These are phyloP conservation scores for Lithosia quadra DNA, from an alignment of 2,888 invertebrate species.

Conservation along the genomic window DNA sequence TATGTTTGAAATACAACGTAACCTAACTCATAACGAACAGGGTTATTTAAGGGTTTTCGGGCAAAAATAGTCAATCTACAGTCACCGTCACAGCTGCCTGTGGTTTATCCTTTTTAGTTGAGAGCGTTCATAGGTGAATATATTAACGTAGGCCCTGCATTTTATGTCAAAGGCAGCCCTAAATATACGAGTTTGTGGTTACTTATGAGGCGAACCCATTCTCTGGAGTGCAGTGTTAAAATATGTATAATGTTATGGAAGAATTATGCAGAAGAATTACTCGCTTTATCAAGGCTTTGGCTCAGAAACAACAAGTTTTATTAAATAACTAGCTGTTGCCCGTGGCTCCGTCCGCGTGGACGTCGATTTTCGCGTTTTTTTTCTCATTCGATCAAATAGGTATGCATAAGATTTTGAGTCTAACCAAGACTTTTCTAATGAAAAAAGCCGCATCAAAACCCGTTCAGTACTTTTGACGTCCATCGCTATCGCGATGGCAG, in stretches of 20 bases:
- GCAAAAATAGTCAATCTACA: slow-evolving; percentile 42
- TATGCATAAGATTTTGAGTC: no score
- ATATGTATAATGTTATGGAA: slow-evolving; percentile 45
- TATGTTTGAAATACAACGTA: neutral
- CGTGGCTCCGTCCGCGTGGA: no score
- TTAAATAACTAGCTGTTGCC: slow-evolving; percentile 35
- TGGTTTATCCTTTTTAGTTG: slow-evolving; percentile 43
- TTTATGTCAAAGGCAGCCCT: slow-evolving; percentile 40
- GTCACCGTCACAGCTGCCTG: slow-evolving; percentile 39
- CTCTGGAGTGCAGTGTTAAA: slow-evolving; percentile 40
- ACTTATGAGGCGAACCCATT: slow-evolving; percentile 25
- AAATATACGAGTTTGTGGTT: slow-evolving; percentile 41
- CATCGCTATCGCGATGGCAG: no score
- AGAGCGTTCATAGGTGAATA: slow-evolving; percentile 43
- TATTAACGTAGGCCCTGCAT: slow-evolving; percentile 34
- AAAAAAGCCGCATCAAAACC: no score
- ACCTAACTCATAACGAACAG: neutral
- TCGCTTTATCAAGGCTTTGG: slow-evolving; percentile 27
- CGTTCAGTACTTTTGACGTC: no score
- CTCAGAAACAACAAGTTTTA: slow-evolving; percentile 28
- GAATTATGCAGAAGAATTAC: slow-evolving; percentile 38
- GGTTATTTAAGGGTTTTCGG: slow-evolving; percentile 17
- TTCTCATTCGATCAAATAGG: no score
- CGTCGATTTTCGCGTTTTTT: no score
- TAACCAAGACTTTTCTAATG: no score